Evolutionary conservation across 2,888 invertebrate species (phyloP), one percentile per base, ranked within the genome.

Genomic region (Oligia strigilis): DNA sequence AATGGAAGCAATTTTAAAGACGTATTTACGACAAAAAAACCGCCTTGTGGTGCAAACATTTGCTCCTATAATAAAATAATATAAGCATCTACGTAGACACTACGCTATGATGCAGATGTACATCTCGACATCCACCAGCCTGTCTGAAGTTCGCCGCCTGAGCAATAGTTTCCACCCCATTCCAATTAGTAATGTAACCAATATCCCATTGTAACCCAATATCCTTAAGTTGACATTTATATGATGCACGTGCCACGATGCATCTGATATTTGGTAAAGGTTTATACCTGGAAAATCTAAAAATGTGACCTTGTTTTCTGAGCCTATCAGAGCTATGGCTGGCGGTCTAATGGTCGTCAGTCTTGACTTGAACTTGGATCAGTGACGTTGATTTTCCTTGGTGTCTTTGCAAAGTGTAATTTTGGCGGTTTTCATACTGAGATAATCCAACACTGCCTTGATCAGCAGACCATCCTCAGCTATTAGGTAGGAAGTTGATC

Each of bases 121-220:
- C 23, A 77, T 55, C 52, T 55, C 43, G 19, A 19, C 19, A 65
- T 13, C 43, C 9, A 65, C 19, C 36, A 52, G 58, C 36, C 2
- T 40, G n/a, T 77, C 49, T 46, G 46, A 58, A 60, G 23, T 23
- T 80, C 40, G 4, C 19, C 36, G 36, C 17, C 29, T 55, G 23
- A 58, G 4, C 14, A 19, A 3, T 36, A 36, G 52, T 71, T 71
- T 19, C 80, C 14, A n/a, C 17, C 23, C 13, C 9, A 13, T 36
- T 17, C 29, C 17, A 80, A 74, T 62, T 80, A 67, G 60, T 82
- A n/a, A 36, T 67, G 66, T 75, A 55, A 52, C 67, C 43, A 19
- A 55, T 55, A 72, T 14, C n/a, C 46, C 17, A n/a, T 36, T 43
- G 36, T 46, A 62, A 80, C n/a, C 40, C 23, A 55, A 75, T 75